phyloP scores from a whole-genome alignment of 2,888 invertebrate species.

The Heliothis peltigera region DNA sequence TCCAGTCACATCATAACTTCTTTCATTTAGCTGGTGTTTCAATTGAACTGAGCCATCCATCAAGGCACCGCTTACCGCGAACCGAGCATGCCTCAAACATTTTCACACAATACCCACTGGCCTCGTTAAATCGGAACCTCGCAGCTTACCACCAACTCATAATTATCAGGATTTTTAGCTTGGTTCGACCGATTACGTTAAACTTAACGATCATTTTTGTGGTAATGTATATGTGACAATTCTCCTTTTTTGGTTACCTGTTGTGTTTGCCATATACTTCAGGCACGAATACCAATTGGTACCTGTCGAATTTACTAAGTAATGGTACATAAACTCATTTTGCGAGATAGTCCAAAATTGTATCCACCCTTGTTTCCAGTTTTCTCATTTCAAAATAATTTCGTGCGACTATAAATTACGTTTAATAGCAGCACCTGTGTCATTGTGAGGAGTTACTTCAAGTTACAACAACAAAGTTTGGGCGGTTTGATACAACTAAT shows the following conservation, averaged over 20 bases:
- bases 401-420: constrained; percentile 17
- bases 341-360: constrained; percentile 17
- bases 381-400: constrained; percentile 47
- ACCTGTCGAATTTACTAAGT: no score
- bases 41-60: constrained; percentile 68
- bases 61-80: constrained; percentile 65
- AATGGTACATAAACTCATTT: no score
- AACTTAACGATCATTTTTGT: neutral
- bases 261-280: no score
- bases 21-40: constrained; percentile 55
- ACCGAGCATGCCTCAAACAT: constrained; percentile 44
- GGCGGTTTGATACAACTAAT: constrained; percentile 31
- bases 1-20: constrained; percentile 50
- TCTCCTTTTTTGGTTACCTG: no score
- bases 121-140: constrained; percentile 36
- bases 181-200: neutral
- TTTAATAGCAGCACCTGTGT: constrained; percentile 29
- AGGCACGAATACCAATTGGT: no score
- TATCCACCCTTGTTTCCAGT: constrained; percentile 46
- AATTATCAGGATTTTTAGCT: neutral
- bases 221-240: neutral
- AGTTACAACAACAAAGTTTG: constrained; percentile 27
- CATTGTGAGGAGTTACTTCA: constrained; percentile 14
- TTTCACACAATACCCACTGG: constrained; percentile 51
- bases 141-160: neutral